Evolutionary conservation across 2,113 vertebrate genomes (phyloP), one percentile per base, ranked within the genome.

Genomic region (Hystrix brachyura): DNA sequence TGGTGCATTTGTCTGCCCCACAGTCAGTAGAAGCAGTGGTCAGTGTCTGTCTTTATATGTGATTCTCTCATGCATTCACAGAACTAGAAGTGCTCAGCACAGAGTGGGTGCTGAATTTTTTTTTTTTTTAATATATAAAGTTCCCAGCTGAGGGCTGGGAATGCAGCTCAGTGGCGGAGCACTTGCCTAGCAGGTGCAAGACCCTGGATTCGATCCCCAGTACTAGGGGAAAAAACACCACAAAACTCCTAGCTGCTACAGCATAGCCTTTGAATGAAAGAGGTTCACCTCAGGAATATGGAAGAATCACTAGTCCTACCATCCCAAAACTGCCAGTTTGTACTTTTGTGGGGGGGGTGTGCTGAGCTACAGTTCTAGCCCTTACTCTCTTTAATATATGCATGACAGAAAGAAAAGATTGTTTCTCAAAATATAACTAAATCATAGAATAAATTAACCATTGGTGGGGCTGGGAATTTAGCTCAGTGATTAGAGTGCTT

Each of bases 401-500:
- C 62, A 38, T 1, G 25, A 18, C 34, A 91, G 60, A 90, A 87
- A 78, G 88, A 81, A 84, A 90, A 91, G 19, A 9, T 64, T 80
- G 12, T 27, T 83, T 93, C 29, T 91, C 69, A 76, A 87, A 91
- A 53, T 34, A 78, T 62, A 76, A 80, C 64, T 85, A 64, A 81
- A 88, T 96, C 65, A 46, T 82, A 80, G 43, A 19, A 21, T 55
- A 71, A 65, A 82, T 89, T 72, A 89, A 96, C 11, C 74, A 48
- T 12, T 90, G 5, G 32, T 14, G 38, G 38, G 38, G 38, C 38
- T 38, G 38, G 38, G 38, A 38, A 38, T 38, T 38, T 38, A 38
- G 38, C 38, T 38, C 38, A 38, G 38, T 38, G 38, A 38, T 38
- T 38, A 38, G 38, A 38, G 38, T 38, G 38, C 38, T 38, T 38